A percentile compares a stretch with the other conserved stretches of the same genome.
phyloP scores from a whole-genome alignment of 2,888 invertebrate species.

The Lasioglossum oenotherae region DNA sequence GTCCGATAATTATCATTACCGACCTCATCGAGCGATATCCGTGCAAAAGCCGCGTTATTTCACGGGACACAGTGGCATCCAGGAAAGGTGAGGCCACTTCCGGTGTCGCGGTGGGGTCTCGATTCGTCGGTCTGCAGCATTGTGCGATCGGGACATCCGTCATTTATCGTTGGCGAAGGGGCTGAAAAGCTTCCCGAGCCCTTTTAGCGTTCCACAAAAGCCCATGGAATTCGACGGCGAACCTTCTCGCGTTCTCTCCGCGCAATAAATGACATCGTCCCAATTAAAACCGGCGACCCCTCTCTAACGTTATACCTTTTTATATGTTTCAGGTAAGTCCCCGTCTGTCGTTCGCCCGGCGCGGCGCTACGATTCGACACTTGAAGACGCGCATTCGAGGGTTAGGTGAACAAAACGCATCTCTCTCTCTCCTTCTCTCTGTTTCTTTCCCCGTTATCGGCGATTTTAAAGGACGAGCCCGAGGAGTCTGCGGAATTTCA shows the following conservation, averaged over 20 bases:
- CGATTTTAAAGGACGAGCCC: constrained; percentile 44
- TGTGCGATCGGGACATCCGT: constrained; percentile 61
- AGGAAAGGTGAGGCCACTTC: constrained; percentile 39
- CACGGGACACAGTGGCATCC: constrained; percentile 14
- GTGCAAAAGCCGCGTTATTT: constrained; percentile 21
- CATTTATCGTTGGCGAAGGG: constrained; percentile 56
- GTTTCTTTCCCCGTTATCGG: constrained; percentile 29
- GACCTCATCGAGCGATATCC: constrained; percentile 30
- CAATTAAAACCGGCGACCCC: constrained; percentile 69
- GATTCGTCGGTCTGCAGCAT: constrained; percentile 49
- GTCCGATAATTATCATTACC: neutral
- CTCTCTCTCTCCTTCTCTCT: neutral
- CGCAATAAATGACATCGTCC: constrained; percentile 72
- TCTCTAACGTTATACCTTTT: constrained; percentile 63
- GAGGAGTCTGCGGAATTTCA: constrained; percentile 37
- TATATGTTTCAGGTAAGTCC: constrained; percentile 70
- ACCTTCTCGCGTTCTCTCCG: constrained; percentile 30
- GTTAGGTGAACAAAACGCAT: constrained; percentile 27
- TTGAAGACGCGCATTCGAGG: constrained; percentile 36
- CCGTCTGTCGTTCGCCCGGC: constrained; percentile 23
- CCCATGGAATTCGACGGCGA: constrained; percentile 63
- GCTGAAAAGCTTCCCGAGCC: constrained; percentile 56
- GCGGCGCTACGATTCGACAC: constrained; percentile 20
- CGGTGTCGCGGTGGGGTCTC: constrained; percentile 48
- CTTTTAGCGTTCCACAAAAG: constrained; percentile 68